Conservation (phyloP, 1,140 invertebrate species). For the Lethrus apterus region DNA sequence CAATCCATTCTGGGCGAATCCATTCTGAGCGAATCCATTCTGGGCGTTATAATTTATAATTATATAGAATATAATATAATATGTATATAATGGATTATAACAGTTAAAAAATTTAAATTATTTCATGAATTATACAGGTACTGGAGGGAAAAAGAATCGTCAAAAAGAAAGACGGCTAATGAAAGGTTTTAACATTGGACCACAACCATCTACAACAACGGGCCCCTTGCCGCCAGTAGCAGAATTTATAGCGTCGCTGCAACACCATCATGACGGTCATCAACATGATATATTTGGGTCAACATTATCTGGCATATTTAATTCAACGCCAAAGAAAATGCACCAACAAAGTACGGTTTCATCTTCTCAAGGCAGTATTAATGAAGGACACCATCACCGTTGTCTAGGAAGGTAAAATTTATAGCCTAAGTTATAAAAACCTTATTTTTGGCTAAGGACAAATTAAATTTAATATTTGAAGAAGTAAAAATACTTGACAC, state of each 20-base stretch:
- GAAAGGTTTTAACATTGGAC: slow-evolving; percentile 89
- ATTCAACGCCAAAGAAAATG: slow-evolving; percentile 35
- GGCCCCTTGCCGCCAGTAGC: slow-evolving; percentile 61
- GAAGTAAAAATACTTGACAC: too few species aligned
- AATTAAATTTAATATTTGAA: too few species aligned
- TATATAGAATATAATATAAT: too few species aligned
- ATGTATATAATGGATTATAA: too few species aligned
- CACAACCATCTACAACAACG: slow-evolving; percentile 52
- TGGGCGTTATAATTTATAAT: too few species aligned
- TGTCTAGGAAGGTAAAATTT: slow-evolving; percentile 28
- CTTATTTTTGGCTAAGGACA: too few species aligned
- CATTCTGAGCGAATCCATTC: too few species aligned
- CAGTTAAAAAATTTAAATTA: too few species aligned
- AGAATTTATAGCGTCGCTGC: slow-evolving; percentile 64
- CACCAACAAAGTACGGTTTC: slow-evolving; percentile 38
- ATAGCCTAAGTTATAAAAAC: not conserved
- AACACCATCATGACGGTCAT: slow-evolving; percentile 46
- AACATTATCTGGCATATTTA: slow-evolving; percentile 43
- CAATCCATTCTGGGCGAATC: too few species aligned
- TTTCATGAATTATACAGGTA: slow-evolving; percentile 61
- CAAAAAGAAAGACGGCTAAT: slow-evolving; percentile 86
- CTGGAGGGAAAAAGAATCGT: slow-evolving; percentile 86
- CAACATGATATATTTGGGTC: slow-evolving; percentile 45
- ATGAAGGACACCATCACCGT: slow-evolving; percentile 34
- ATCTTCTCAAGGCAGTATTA: slow-evolving; percentile 40